Base-by-base conservation (phyloP, 2,113 vertebrate genomes). In the Sinocyclocheilus anshuiensis region DNA sequence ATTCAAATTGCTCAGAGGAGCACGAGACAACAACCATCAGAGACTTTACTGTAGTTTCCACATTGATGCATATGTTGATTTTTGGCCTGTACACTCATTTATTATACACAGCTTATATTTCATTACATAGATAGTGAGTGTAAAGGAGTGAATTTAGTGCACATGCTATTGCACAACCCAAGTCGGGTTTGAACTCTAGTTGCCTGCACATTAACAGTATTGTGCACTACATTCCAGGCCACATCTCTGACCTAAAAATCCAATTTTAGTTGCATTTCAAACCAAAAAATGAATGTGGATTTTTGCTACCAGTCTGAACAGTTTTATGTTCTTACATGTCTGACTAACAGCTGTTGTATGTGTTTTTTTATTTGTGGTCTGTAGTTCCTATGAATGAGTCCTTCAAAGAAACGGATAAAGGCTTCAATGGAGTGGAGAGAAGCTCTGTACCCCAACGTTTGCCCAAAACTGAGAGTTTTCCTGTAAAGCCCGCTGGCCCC, bases 341-440 rank as follows among this genome's bases (percentile, higher is more conserved):
- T 81, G 24, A 3, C 39, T 79, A 53, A 65, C 63, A 22, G 16
- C 72, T 50, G 15, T 36, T 61, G 7, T 84, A 22, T 75, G 20
- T 39, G 42, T 82, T 12, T 71, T 55, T 53, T 53, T 53, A 16
- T 16, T 18, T 18, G 74, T 65, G 80, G 24, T 75, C 1, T 85
- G 83, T 80, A 95, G 93, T 91, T 36, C 88, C 86, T 81, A 71
- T 90, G 1, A 92, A 88, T 86, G 94, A 95, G 81, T 24, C 90
- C 18, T 90, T 88, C n/a, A 91, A 92, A 80, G 94, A 94, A n/a
- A 80, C 85, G 20, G 93, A 93, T 84, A 74, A 86, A 59, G 91
- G 89, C 86, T 93, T 89, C 61, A 94, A 92, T 39, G 90, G 87
- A 65, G 89, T 89, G 82, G 93, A 95, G 86, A 91, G 88, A 59